Percentiles rank a stretch among this genome's conserved stretches.
Conservation (phyloP, 2,888 invertebrate genomes). For the Chrysodeixis includens region DNA sequence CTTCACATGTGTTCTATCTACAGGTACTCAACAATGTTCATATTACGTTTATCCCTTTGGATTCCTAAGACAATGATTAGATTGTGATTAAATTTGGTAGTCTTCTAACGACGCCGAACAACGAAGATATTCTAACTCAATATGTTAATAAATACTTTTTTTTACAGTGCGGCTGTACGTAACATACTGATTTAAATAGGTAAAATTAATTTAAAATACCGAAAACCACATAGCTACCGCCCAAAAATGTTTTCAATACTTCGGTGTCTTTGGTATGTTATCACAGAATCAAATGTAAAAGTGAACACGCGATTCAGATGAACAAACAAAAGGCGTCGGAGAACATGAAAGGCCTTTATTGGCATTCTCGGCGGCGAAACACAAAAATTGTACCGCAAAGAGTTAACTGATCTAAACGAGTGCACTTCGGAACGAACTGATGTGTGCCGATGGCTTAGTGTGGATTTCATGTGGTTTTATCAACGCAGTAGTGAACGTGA, state of each 20-base stretch:
- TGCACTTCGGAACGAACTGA: constrained; percentile 60
- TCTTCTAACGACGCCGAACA: too few species aligned
- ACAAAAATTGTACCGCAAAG: constrained; percentile 72
- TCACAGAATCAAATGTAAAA: constrained; percentile 54
- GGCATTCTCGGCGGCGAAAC: constrained; percentile 72
- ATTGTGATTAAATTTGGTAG: too few species aligned
- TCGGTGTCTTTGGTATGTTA: constrained; percentile 51
- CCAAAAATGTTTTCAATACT: constrained; percentile 37
- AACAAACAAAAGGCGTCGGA: constrained; percentile 70
- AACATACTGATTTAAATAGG: background rate
- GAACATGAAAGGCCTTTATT: constrained; percentile 75
- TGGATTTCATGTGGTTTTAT: constrained; percentile 34
- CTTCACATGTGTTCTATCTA: too few species aligned
- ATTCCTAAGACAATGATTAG: too few species aligned
- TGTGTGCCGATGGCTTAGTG: constrained; percentile 42
- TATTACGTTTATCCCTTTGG: too few species aligned
- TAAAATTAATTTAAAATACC: constrained; percentile 32
- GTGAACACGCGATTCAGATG: constrained; percentile 53
- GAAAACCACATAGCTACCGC: constrained; percentile 40
- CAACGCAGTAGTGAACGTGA: background rate
- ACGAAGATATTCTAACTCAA: too few species aligned
- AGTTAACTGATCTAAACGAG: constrained; percentile 80
- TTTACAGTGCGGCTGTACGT: too few species aligned
- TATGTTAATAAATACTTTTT: too few species aligned
- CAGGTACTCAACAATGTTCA: too few species aligned